phyloP scores from a whole-genome alignment of 2,888 invertebrate genomes.

The Slavum lentiscoides region DNA sequence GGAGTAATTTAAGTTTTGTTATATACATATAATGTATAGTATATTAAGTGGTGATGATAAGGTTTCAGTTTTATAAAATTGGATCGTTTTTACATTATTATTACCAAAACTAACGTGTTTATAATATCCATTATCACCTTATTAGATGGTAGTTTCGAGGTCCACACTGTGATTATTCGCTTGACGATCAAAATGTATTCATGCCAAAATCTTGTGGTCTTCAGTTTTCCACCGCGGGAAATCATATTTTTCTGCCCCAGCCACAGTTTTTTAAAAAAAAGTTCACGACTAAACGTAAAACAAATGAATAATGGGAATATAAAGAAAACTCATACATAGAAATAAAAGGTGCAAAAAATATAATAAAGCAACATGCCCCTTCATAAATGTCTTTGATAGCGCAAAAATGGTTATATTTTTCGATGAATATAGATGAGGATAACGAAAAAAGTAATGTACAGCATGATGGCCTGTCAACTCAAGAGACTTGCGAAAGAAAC shows the following conservation, averaged over 20 bases:
- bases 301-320: neutral
- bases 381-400: neutral
- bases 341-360: neutral
- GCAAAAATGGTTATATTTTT: slow-evolving; percentile 17
- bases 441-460: slow-evolving; percentile 13
- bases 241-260: too few species aligned
- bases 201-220: neutral
- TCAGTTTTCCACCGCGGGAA: neutral
- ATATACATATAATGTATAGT: neutral
- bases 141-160: neutral
- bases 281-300: neutral
- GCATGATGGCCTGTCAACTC: slow-evolving; percentile 37
- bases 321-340: neutral
- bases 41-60: neutral
- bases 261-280: neutral
- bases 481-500: slow-evolving; percentile 19
- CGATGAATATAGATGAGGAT: slow-evolving; percentile 37
- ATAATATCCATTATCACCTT: slow-evolving; percentile 5
- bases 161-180: neutral
- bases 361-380: neutral
- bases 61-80: neutral
- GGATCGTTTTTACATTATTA: neutral
- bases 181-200: neutral
- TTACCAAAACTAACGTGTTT: neutral
- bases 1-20: neutral